Conservation (phyloP, 2,797 vertebrate species). For the Heterohyrax brucei region DNA sequence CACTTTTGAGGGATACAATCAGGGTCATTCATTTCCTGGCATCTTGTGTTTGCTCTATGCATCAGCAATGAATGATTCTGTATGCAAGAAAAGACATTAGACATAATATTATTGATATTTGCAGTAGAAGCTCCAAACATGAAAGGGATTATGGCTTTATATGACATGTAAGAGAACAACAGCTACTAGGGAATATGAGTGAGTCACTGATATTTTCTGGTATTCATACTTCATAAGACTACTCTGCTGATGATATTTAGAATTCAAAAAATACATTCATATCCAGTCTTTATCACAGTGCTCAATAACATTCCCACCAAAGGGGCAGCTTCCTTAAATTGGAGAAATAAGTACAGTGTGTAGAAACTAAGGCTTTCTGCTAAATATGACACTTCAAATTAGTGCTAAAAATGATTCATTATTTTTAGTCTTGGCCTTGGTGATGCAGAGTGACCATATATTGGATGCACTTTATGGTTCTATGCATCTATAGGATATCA, state of each 20-base stretch:
- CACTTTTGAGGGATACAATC: background rate
- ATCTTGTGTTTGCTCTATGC: background rate
- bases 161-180: background rate
- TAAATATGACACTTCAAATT: background rate
- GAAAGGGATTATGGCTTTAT: background rate
- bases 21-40: background rate
- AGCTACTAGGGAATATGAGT: background rate
- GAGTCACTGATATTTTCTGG: background rate
- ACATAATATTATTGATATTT: background rate
- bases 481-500: too few relatives aligned
- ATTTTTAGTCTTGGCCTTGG: background rate
- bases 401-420: constrained; percentile 19
- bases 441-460: too few relatives aligned
- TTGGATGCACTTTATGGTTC: too few relatives aligned
- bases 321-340: background rate
- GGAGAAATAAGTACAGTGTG: background rate
- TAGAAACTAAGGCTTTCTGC: background rate
- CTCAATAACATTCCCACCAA: background rate
- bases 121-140: background rate
- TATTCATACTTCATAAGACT: background rate
- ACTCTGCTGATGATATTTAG: background rate
- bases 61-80: background rate
- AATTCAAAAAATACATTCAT: background rate
- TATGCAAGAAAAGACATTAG: background rate
- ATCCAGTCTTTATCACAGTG: background rate